These are phyloP conservation scores for Lamproptera curius DNA, from an alignment of 2,888 invertebrate genomes.

Conservation along the genomic window DNA sequence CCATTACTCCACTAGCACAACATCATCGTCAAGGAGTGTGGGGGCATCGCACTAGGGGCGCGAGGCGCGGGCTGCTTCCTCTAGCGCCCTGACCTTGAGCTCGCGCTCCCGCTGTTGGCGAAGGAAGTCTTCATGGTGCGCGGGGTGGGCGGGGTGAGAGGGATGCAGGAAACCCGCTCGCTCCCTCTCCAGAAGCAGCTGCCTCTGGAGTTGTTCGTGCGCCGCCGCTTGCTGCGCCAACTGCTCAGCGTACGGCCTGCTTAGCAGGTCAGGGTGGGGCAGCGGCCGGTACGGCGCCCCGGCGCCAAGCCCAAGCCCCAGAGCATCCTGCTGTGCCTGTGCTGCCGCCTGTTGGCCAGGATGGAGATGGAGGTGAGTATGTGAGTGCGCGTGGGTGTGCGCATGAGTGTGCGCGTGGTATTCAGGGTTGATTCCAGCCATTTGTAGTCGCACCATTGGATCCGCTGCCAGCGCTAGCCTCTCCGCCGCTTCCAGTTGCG, in stretches of 20 bases:
- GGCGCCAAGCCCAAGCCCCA: constrained; percentile 54
- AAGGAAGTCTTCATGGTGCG: constrained; percentile 75
- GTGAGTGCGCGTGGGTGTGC: constrained; percentile 94
- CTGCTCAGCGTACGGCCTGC: constrained; percentile 89
- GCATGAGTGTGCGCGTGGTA: constrained; percentile 96
- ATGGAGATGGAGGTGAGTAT: constrained; percentile 89
- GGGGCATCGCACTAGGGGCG: constrained; percentile 54
- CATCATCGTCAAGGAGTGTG: constrained; percentile 32
- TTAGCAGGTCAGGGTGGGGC: constrained; percentile 87
- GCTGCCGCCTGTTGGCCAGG: constrained; percentile 84
- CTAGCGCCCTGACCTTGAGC: constrained; percentile 90
- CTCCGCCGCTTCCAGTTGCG: constrained; percentile 86
- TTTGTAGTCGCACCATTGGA: constrained; percentile 95
- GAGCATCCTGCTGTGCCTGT: constrained; percentile 82
- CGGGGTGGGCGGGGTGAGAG: constrained; percentile 75
- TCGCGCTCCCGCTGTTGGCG: constrained; percentile 91
- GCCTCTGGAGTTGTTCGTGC: constrained; percentile 91
- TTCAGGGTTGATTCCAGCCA: constrained; percentile 93
- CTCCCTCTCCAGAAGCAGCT: constrained; percentile 90
- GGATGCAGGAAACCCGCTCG: constrained; percentile 81
- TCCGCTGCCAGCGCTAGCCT: constrained; percentile 91
- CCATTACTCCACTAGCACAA: constrained; percentile 39
- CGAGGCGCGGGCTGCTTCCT: constrained; percentile 88
- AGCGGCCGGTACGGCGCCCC: constrained; percentile 81
- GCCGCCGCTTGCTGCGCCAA: constrained; percentile 88